These are phyloP conservation scores for Scartelaos histophorus DNA, from an alignment of 2,113 vertebrate species.

Conservation along the genomic window DNA sequence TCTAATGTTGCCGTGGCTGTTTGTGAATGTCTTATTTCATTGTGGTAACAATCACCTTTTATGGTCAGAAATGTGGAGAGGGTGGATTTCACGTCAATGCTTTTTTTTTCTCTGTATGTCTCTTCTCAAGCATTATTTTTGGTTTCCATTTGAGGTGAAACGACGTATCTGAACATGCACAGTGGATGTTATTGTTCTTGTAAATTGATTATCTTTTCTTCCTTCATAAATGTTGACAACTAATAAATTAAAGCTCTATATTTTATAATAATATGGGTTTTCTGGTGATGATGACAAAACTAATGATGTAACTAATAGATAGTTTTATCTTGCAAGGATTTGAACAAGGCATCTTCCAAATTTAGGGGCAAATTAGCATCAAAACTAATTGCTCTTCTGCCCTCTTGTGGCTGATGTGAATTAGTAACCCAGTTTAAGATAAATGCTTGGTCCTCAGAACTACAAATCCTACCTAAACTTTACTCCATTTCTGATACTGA, in stretches of 20 bases:
- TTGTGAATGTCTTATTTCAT: slow-evolving; percentile 73
- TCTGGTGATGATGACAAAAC: not conserved
- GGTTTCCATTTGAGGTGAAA: slow-evolving; percentile 57
- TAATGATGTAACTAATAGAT: not conserved
- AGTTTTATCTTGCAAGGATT: not conserved
- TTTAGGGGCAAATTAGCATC: not conserved
- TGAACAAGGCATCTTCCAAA: not conserved
- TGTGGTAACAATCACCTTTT: slow-evolving; percentile 60
- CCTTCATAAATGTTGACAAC: slow-evolving; percentile 78
- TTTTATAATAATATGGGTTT: slow-evolving; percentile 79
- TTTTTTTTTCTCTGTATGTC: not conserved
- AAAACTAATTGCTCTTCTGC: not conserved
- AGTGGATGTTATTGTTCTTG: slow-evolving; percentile 78
- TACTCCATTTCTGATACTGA: not conserved
- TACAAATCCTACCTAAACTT: not conserved
- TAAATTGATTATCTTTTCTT: slow-evolving; percentile 73
- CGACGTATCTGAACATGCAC: slow-evolving; percentile 66
- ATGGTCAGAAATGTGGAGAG: slow-evolving; percentile 46
- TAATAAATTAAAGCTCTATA: slow-evolving; percentile 86
- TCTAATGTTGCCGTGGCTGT: slow-evolving; percentile 75
- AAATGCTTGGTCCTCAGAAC: not conserved
- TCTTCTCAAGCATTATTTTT: slow-evolving; percentile 47
- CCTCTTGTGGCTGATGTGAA: not conserved
- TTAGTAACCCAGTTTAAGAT: not conserved
- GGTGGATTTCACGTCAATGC: slow-evolving; percentile 26